Percentiles rank a stretch among this genome's conserved stretches.
Evolutionary conservation across 2,113 vertebrate species (phyloP).

Genomic region (Etia nguti): DNA sequence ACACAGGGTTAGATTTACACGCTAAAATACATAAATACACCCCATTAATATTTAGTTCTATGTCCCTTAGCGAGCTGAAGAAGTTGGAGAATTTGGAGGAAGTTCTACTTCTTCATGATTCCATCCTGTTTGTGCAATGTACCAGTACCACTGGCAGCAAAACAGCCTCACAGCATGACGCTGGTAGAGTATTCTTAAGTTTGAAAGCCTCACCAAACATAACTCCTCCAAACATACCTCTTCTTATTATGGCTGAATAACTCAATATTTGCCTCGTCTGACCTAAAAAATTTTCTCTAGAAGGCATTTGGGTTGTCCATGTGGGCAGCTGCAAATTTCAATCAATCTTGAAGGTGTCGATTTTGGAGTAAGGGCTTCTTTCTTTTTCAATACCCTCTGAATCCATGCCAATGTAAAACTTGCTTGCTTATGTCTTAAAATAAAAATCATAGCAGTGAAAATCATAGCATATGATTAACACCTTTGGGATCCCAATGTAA

Average conservation of each 20-base stretch:
- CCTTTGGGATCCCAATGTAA: neutral
- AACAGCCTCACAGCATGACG: neutral
- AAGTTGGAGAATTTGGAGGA: neutral
- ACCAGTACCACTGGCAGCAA: neutral
- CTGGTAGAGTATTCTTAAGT: neutral
- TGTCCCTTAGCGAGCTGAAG: too few species aligned
- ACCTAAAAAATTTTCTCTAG: rapidly evolving
- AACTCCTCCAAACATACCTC: neutral
- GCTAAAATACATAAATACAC: too few species aligned
- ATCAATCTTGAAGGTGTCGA: neutral
- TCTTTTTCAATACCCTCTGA: neutral
- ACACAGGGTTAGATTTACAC: too few species aligned
- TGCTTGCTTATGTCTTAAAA: neutral
- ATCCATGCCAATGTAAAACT: neutral
- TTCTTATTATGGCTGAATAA: neutral
- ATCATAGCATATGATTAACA: neutral
- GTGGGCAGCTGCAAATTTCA: neutral
- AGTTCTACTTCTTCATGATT: neutral
- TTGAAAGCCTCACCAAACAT: neutral
- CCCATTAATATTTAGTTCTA: too few species aligned
- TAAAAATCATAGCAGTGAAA: neutral
- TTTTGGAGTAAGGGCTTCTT: neutral
- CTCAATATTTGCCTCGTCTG: neutral
- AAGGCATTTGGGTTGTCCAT: neutral
- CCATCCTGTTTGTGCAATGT: neutral